Base-by-base conservation (phyloP, 2,113 vertebrate genomes). In the Cyrtonyx montezumae region DNA sequence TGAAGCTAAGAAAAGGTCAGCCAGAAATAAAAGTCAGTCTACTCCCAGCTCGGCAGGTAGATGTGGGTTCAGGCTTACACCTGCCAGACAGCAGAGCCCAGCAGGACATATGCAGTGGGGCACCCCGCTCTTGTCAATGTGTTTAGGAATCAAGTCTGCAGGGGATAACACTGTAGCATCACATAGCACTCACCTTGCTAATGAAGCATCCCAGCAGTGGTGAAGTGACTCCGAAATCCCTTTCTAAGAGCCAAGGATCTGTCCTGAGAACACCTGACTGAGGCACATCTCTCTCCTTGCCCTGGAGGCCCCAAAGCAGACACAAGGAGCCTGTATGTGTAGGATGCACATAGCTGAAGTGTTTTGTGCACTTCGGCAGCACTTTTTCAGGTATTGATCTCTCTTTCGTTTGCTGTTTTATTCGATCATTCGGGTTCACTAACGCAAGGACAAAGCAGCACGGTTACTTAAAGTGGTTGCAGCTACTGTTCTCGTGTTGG, bases 21-120 rank as follows among this genome's bases (percentile, higher is more conserved):
- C 55, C 30, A 56, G 55, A 56, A 32, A 32, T 32, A 28, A n/a
- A 6, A 28, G 53, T 32, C 53, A 55, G 55, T 19, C 10, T 18
- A 20, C 59, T 13, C 63, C n/a, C 30, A 2, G 16, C 23, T 28
- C 4, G 0, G 12, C 48, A 21, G 0, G 7, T 37, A 7, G 1
- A 5, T 1, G 0, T 25, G 25, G 34, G 14, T 40, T 76, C n/a
- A 66, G 56, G n/a, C 2, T 6, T n/a, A 17, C 26, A 23, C 65
- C 36, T 7, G 0, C 6, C 36, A 13, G 0, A 45, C 8, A 20
- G 2, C 19, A 42, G 37, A 21, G 34, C 12, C 7, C 5, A 51
- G 28, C 20, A 32, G 67, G 48, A 74, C 4, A 9, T 46, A 30
- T 3, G n/a, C 0, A 0, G 11, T 18, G 10, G 55, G 30, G 11